Base-by-base conservation (phyloP, 2,797 vertebrate genomes). In the Falco berigora region DNA sequence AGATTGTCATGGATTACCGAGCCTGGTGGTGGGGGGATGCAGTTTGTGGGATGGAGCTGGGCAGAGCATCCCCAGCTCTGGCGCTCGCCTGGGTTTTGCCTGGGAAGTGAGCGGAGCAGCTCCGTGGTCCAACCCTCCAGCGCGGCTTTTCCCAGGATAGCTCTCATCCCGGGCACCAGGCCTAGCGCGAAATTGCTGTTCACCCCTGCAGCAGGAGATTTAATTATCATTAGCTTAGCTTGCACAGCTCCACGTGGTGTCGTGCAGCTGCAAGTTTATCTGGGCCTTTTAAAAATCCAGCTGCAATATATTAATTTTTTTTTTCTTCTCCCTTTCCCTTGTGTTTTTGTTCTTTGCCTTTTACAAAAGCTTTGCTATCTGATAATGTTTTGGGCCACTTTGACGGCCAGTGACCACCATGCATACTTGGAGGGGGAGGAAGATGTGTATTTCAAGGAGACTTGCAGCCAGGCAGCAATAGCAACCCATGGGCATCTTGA, bases 201-300 rank as follows among this genome's bases (percentile, higher is more conserved):
- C 94, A 61, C 63, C 91, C 94, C 93, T 86, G 79, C 94, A 90
- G 95, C 90, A 92, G 90, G 86, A 94, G 93, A 81, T 91, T 90
- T 79, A 92, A 92, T 96, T 96, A 92, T 92, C 93, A 49, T 96
- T 94, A 96, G 84, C 92, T 96, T 56, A 96, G 92, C 93, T 92
- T 59, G 90, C 75, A 52, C 15, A 11, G 93, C 80, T 91, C 92
- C 92, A 85, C 63, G 88, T 89, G 96, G 83, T 25, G 52, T 24
- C 9, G 18, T 75, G 92, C 92, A 94, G 94, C 94, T 97, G 96
- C 21, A 36, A 92, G 84, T 94, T 92, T 66, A 82, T 40, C 86
- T 76, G 67, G 34, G 71, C 59, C 27, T 94, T 92, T 79, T 14
- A 63, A 89, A 87, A 56, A 92, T 80, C 86, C 93, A 95, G 59